Base-by-base conservation (phyloP, 1,140 invertebrate species). In the Agraylea sexmaculata region DNA sequence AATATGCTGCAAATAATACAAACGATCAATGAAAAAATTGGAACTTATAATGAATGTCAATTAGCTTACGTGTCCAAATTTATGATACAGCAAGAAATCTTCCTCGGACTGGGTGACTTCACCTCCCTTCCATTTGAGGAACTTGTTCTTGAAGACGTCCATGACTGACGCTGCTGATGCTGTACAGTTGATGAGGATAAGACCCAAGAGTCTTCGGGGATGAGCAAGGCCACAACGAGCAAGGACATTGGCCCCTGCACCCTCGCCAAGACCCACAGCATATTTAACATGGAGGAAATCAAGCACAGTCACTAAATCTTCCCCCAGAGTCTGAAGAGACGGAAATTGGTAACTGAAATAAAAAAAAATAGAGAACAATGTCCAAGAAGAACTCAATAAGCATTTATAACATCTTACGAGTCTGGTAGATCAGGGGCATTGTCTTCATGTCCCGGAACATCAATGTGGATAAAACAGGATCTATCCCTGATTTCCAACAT, bases 381-480 rank as follows among this genome's bases (percentile, higher is more conserved):
- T n/a, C n/a, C n/a, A n/a, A n/a, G n/a, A n/a, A n/a, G n/a, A n/a
- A n/a, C n/a, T n/a, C n/a, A n/a, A n/a, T n/a, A n/a, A n/a, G n/a
- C n/a, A n/a, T 55, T 30, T 40, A 60, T 57, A 4, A 4, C 53
- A 55, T 72, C 64, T 72, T 61, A 80, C 74, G 70, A 71, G 25
- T 78, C 73, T 10, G 74, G 53, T 36, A 85, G 65, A 49, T 80
- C 72, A 8, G 71, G 62, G n/a, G 80, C 77, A 51, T 83, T 78
- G 56, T 88, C 83, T 48, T 85, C 84, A 58, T 92, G 88, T 1
- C 88, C 88, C 1, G 88, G 87, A 11, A 90, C 73, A 59, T 90
- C 86, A 10, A 92, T 75, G 57, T 91, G 84, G 42, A 92, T 83
- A 66, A 88, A 91, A 52, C 87, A 78, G 27, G 84, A 87, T 21